These are phyloP conservation scores for Emydoidea blandingii DNA, from an alignment of 2,797 vertebrate genomes.

Conservation along the genomic window DNA sequence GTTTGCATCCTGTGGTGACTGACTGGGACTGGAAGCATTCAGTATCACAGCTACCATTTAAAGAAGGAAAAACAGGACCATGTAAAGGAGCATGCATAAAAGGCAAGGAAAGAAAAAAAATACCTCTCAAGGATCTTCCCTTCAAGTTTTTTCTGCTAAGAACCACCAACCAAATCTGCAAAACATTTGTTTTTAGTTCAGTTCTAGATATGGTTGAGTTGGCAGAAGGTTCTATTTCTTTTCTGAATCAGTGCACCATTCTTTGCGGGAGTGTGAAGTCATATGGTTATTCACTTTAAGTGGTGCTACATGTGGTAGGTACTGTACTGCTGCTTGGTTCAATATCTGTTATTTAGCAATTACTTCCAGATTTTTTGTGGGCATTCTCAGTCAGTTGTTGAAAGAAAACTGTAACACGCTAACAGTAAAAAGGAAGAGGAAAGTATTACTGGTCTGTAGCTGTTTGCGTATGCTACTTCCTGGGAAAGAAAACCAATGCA, in stretches of 20 bases:
- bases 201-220: background rate
- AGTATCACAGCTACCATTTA: conserved; percentile 8
- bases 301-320: conserved; percentile 1
- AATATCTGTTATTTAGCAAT: conserved; percentile 29
- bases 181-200: background rate
- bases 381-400: conserved; percentile 44
- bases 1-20: conserved; percentile 51
- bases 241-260: background rate
- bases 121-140: background rate
- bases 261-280: background rate
- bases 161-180: conserved; percentile 19
- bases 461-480: conserved; percentile 66
- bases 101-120: conserved; percentile 11
- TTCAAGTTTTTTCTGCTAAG: conserved; percentile 57
- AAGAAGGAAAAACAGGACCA: conserved; percentile 44
- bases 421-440: conserved; percentile 42
- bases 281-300: conserved; percentile 1
- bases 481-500: conserved; percentile 59
- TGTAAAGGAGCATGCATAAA: conserved; percentile 54
- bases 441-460: conserved; percentile 58
- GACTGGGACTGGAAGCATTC: conserved; percentile 42
- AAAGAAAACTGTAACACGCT: conserved; percentile 50
- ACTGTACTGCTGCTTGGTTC: conserved; percentile 33
- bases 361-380: conserved; percentile 41
- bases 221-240: background rate